Percentiles rank a stretch among this genome's conserved stretches.
Evolutionary conservation across 1,140 invertebrate species (phyloP).

Genomic region (Euschistus heros): DNA sequence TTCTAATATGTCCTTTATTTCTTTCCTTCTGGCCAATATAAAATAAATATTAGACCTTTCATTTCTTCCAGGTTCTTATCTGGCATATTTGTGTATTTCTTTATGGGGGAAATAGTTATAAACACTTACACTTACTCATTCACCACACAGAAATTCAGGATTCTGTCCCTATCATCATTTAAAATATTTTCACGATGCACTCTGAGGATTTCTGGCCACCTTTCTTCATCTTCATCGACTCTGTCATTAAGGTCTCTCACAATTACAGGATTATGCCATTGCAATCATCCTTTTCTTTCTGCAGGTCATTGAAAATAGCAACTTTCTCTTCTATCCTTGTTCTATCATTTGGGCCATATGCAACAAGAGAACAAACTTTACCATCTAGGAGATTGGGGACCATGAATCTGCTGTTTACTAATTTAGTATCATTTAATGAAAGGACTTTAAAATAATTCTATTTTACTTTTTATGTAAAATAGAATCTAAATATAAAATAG

Average conservation of each 20-base stretch:
- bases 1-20: neutral
- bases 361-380: too few relatives aligned
- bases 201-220: neutral
- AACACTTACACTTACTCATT: neutral
- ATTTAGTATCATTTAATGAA: too few relatives aligned
- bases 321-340: too few relatives aligned
- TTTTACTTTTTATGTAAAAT: too few relatives aligned
- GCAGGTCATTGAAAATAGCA: slow-evolving; percentile 7
- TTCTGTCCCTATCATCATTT: neutral
- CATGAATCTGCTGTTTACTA: too few relatives aligned
- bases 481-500: too few relatives aligned
- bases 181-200: neutral
- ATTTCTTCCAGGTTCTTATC: neutral
- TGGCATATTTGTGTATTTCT: neutral
- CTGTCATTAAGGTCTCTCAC: neutral
- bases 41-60: neutral
- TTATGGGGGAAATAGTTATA: neutral
- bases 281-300: neutral
- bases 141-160: neutral
- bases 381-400: too few relatives aligned
- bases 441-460: too few relatives aligned
- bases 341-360: too few relatives aligned
- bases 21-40: neutral
- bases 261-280: too few relatives aligned
- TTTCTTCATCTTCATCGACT: neutral